phyloP scores from a whole-genome alignment of 2,888 invertebrate genomes.

The Gisinianus flammeolus region DNA sequence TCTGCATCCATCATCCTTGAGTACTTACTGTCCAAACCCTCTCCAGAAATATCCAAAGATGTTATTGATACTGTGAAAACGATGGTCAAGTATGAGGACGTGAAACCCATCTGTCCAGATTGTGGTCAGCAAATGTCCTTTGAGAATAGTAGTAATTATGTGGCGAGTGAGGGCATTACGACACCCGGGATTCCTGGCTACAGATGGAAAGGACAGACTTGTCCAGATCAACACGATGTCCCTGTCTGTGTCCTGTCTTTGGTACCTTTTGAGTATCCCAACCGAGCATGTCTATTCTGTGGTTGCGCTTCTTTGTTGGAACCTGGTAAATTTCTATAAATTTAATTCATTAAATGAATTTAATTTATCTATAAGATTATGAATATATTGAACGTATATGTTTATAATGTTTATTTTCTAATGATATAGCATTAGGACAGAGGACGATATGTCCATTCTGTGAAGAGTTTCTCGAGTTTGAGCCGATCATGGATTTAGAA shows the following conservation, averaged over 20 bases:
- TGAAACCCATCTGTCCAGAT: constrained; percentile 8
- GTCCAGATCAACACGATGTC: constrained; percentile 19
- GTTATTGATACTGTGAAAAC: neutral
- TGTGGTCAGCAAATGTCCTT: constrained; percentile 25
- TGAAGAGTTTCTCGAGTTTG: constrained; percentile 30
- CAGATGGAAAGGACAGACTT: constrained; percentile 40
- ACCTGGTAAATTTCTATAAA: constrained; percentile 23
- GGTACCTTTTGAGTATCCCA: constrained; percentile 15
- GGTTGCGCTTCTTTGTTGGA: constrained; percentile 30
- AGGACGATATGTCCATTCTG: constrained; percentile 34
- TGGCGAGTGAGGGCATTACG: neutral
- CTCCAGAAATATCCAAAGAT: neutral
- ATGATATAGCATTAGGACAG: constrained; percentile 31
- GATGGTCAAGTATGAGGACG: neutral
- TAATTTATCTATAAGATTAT: neutral
- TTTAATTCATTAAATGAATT: neutral
- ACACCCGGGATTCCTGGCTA: constrained; percentile 31
- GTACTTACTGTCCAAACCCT: constrained; percentile 29
- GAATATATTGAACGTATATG: neutral
- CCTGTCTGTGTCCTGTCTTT: constrained; percentile 35
- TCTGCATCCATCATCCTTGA: constrained; percentile 2
- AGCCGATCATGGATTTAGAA: neutral
- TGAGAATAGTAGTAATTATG: neutral
- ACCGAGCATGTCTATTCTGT: constrained; percentile 29
- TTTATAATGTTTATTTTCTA: neutral